A percentile compares a stretch with the other conserved stretches of the same genome.
Conservation (phyloP, 92 coral and sea anemone genomes). For the Epizoanthus fatuus region DNA sequence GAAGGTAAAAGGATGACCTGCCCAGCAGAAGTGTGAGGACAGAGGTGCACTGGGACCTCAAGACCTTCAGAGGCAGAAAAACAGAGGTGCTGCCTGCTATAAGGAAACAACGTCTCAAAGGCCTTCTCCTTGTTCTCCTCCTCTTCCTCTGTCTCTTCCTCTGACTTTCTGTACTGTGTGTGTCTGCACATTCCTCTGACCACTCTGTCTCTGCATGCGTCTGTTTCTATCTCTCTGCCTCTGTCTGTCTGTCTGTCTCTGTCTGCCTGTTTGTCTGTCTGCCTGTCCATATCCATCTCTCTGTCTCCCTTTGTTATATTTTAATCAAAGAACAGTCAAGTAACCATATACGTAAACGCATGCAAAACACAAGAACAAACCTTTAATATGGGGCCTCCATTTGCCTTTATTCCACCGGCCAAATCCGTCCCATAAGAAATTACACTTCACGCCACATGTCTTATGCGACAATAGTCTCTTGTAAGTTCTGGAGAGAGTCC, state of each 20-base stretch:
- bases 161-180: too few species aligned
- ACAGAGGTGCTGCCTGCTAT: too few species aligned
- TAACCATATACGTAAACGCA: neutral
- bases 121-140: too few species aligned
- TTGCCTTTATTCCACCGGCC: conserved; percentile 89
- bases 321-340: too few species aligned
- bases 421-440: conserved; percentile 92
- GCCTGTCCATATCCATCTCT: neutral
- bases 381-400: conserved; percentile 91
- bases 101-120: too few species aligned
- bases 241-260: neutral
- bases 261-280: neutral
- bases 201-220: neutral
- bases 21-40: too few species aligned
- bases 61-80: too few species aligned
- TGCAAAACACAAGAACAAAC: conserved; percentile 30
- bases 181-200: too few species aligned
- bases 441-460: conserved; percentile 79
- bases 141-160: too few species aligned
- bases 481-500: neutral
- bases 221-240: neutral
- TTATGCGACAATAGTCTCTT: neutral
- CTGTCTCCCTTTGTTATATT: neutral
- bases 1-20: too few species aligned
- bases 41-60: too few species aligned